Conservation (phyloP, 2,888 invertebrate species). For the Cataglyphis livida region DNA sequence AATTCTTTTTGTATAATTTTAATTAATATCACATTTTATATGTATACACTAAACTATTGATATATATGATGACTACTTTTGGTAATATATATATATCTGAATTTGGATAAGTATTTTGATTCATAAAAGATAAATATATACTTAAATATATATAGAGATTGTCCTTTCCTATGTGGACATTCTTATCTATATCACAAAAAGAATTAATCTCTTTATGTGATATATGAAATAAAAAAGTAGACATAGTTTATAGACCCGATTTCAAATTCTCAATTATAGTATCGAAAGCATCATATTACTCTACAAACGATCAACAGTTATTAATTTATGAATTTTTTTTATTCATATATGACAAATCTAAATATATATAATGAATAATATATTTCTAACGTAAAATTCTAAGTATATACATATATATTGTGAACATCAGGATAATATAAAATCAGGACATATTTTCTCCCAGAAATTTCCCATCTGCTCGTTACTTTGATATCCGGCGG, state of each 20-base stretch:
- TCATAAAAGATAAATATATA: not conserved
- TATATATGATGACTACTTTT: not conserved
- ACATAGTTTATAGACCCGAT: too few relatives aligned
- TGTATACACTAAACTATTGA: not conserved
- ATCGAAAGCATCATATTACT: not conserved
- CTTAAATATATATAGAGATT: not conserved
- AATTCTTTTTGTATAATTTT: not conserved
- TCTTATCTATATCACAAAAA: not conserved
- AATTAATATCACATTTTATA: not conserved
- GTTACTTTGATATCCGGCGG: conserved; percentile 67
- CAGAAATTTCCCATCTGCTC: not conserved
- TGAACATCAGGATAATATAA: not conserved
- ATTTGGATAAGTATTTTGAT: not conserved
- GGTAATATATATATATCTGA: not conserved
- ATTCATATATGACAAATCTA: not conserved
- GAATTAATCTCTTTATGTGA: not conserved
- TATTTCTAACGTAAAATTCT: not conserved
- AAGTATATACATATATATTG: not conserved
- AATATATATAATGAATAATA: not conserved
- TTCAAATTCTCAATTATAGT: not conserved
- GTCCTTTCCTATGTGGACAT: not conserved
- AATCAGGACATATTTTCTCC: not conserved
- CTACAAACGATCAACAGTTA: too few relatives aligned
- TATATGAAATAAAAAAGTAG: not conserved
- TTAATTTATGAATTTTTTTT: not conserved